Evolutionary conservation across 2,888 invertebrate genomes (phyloP), one percentile per base, ranked within the genome.

Genomic region (Platypus cylindrus): DNA sequence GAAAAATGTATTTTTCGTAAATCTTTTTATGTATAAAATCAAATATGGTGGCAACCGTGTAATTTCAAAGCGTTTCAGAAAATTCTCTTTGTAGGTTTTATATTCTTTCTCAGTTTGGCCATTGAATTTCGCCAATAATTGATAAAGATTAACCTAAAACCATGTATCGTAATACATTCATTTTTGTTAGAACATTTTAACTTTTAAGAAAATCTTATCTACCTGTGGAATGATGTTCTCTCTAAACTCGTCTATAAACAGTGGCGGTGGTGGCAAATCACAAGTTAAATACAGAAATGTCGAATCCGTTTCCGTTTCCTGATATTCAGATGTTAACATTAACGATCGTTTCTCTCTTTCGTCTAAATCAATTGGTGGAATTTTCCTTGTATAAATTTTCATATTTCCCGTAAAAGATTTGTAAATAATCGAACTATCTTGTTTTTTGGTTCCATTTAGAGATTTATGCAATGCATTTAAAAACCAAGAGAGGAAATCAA

Each of bases 221-320:
- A 27, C 90, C 70, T 97, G 95, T 28, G 98, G 98, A 56, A 98
- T 98, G 48, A 99, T 98, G 62, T 97, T 98, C 66, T 99, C 97
- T 45, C 89, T 75, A 50, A 93, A 82, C 60, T 95, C 95, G 62
- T 99, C 98, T 40, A 93, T 94, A 56, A 95, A 98, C 11, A 95
- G 67, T 0, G 98, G 98, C 1, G 94, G 91, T 1, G 97, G 87
- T 1, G 98, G 98, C 37, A 99, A 68, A 63, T 99, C 98, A 56
- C 97, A 93, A 0, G 97, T 97, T 40, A 99, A 67, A 62, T 93
- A 98, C 27, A 98, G 66, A 63, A 97, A 99, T 9, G 93, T 93
- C 1, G 87, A 85, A 48, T 93, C 89, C 1, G 89, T 84, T 34
- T 79, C 73, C 51, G 78, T 76, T 55, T 90, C 89, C 44, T 78